Base-by-base conservation (phyloP, 2,797 vertebrate species). In the Hirundo rustica region DNA sequence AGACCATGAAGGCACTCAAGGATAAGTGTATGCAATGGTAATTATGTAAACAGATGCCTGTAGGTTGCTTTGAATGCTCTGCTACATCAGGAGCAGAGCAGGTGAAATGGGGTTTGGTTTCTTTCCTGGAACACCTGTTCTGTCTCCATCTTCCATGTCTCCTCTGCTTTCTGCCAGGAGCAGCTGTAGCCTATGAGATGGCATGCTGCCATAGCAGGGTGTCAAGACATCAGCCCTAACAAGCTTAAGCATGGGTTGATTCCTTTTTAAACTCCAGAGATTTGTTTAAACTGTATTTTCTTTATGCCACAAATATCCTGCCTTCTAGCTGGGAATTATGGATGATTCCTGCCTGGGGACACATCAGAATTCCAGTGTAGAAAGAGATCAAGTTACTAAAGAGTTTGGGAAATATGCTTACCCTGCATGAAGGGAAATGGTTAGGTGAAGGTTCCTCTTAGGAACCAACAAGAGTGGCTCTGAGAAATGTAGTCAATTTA, bases 171-270 rank as follows among this genome's bases (percentile, higher is more conserved):
- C 66, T 45, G 20, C 50, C 36, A 2, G 42, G 14, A 48, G 19
- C 16, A 1, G 4, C 79, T 51, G 51, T 3, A 64, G 32, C 9
- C 90, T 81, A 50, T 2, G 3, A 66, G 93, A 17, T 90, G 83
- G 88, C 78, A 64, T 55, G 60, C 7, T 0, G 15, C 60, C 64
- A 25, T 16, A 67, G 84, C 36, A 83, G 79, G 72, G 81, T 9
- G 13, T 9, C 4, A 3, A 42, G 54, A 21, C 34, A 8, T 30
- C 21, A 4, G 22, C 13, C 13, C 50, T 47, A 2, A 2, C n/a
- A 30, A 6, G 38, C 47, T 30, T 11, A 4, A 53, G 20, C 25
- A 4, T 7, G 60, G 22, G 11, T 27, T 11, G 5, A 61, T 29
- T 32, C 16, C 40, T 38, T 53, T 51, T n/a, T 20, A 34, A 82